Evolutionary conservation across 2,888 invertebrate genomes (phyloP).

Genomic region (Chrysotoxum bicinctum): DNA sequence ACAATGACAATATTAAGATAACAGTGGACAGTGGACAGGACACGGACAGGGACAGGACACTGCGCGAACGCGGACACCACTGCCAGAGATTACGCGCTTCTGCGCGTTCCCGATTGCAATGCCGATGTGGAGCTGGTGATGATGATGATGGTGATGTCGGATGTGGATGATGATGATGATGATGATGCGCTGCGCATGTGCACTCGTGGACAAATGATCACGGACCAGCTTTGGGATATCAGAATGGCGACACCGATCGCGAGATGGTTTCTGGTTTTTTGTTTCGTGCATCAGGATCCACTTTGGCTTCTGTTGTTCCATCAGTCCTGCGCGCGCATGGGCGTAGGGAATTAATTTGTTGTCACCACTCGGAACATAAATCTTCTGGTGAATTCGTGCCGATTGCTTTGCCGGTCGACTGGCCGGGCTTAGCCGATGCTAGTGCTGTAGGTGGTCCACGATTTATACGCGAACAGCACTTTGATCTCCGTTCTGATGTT

Average conservation of each 20-base stretch:
- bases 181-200: constrained; percentile 11
- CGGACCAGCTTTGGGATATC: constrained; percentile 45
- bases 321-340: constrained; percentile 49
- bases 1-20: constrained; percentile 82
- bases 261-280: constrained; percentile 54
- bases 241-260: constrained; percentile 62
- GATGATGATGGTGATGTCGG: constrained; percentile 31
- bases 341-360: constrained; percentile 81
- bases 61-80: constrained; percentile 61
- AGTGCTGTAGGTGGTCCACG: constrained; percentile 58
- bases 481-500: constrained; percentile 60
- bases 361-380: constrained; percentile 78
- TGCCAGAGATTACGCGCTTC: constrained; percentile 69
- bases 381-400: constrained; percentile 73
- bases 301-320: constrained; percentile 60
- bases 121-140: not conserved
- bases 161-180: constrained; percentile 2
- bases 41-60: constrained; percentile 69
- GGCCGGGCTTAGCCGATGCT: not conserved
- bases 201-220: constrained; percentile 44
- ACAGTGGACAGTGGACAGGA: constrained; percentile 75
- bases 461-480: constrained; percentile 68
- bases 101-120: constrained; percentile 46
- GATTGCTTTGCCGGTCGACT: constrained; percentile 29
- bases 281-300: constrained; percentile 21